A percentile compares a stretch with the other conserved stretches of the same genome.
phyloP scores from a whole-genome alignment of 2,888 invertebrate genomes.

The Isoperla grammatica region DNA sequence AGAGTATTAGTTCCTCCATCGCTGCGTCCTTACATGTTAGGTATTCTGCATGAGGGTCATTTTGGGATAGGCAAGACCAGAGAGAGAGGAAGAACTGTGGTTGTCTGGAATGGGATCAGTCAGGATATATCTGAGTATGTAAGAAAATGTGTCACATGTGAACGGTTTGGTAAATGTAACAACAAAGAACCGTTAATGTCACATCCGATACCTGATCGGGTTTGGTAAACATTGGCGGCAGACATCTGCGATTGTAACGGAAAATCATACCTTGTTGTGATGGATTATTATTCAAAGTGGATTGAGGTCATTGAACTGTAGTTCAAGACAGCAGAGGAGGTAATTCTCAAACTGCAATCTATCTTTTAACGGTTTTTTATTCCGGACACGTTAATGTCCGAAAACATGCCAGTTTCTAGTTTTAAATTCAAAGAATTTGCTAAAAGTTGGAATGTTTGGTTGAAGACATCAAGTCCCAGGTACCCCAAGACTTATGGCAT shows the following conservation, averaged over 20 bases:
- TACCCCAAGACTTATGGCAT: not conserved
- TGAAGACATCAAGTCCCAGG: constrained; percentile 2
- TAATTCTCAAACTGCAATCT: too few relatives aligned
- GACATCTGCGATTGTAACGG: too few relatives aligned
- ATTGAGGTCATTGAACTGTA: constrained; percentile 4
- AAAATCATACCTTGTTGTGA: constrained; percentile 1
- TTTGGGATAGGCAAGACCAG: too few relatives aligned
- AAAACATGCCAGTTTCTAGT: constrained; percentile 10
- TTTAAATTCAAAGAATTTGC: not conserved
- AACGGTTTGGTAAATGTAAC: too few relatives aligned
- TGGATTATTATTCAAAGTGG: constrained; percentile 13
- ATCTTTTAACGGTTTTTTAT: constrained; percentile 3
- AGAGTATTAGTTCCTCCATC: too few relatives aligned
- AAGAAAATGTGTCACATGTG: not conserved
- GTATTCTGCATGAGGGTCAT: too few relatives aligned
- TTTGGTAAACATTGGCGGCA: constrained; percentile 3
- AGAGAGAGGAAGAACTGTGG: constrained; percentile 21
- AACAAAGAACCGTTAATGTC: too few relatives aligned
- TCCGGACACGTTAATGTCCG: not conserved
- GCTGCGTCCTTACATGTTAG: too few relatives aligned
- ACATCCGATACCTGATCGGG: too few relatives aligned
- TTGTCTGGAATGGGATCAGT: constrained; percentile 23
- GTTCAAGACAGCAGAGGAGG: constrained; percentile 2
- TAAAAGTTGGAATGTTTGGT: not conserved
- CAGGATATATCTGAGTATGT: not conserved